A percentile compares a stretch with the other conserved stretches of the same genome.
Evolutionary conservation across 2,888 invertebrate species (phyloP).

Genomic region (Rhaphigaster nebulosa): DNA sequence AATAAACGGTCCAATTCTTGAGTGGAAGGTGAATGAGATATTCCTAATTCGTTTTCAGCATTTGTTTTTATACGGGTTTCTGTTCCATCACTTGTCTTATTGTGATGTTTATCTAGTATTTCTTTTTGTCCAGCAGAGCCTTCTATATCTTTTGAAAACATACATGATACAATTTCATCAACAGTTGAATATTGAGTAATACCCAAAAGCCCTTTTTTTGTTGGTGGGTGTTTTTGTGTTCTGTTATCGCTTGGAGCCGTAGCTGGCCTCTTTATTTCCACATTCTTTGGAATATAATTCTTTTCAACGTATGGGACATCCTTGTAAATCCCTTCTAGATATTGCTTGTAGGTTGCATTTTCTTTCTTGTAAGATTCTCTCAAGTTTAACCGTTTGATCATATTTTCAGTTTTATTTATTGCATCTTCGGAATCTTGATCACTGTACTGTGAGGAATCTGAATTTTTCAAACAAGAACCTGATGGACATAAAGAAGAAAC

Average conservation of each 20-base stretch:
- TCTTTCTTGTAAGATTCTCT: background rate
- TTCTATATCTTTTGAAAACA: background rate
- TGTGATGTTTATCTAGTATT: background rate
- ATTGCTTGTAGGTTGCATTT: background rate
- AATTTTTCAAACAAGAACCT: slow-evolving; percentile 33
- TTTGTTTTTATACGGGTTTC: background rate
- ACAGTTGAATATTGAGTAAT: background rate
- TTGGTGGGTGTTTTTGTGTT: background rate
- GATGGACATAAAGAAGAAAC: background rate
- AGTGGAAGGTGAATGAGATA: background rate
- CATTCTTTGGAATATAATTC: background rate
- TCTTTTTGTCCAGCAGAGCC: background rate
- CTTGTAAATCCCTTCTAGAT: background rate
- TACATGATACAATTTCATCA: slow-evolving; percentile 6
- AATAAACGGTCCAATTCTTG: background rate
- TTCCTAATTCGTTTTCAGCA: too few species aligned
- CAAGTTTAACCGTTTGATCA: background rate
- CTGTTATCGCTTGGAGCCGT: background rate
- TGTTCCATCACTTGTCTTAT: background rate
- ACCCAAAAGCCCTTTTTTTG: background rate
- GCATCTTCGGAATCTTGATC: background rate
- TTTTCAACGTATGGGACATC: background rate
- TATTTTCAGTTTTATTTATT: background rate
- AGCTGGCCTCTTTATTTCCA: background rate
- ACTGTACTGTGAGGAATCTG: background rate